These are phyloP conservation scores for Peromyscus aztecus DNA, from an alignment of 2,797 vertebrate genomes.

Conservation along the genomic window DNA sequence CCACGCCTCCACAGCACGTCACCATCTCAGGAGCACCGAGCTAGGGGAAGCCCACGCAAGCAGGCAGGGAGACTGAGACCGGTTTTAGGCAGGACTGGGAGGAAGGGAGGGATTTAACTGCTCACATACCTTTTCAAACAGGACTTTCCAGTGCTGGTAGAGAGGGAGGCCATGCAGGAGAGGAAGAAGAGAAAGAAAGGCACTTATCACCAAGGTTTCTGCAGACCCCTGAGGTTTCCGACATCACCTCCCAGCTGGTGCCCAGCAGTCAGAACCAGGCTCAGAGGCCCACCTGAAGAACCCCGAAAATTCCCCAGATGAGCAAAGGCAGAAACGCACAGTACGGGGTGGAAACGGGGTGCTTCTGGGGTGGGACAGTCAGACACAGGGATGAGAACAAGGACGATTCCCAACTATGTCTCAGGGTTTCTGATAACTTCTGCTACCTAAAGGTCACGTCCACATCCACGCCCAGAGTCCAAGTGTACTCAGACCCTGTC, in stretches of 20 bases:
- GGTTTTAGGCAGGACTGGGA: slow-evolving; percentile 50
- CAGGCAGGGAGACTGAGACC: slow-evolving; percentile 70
- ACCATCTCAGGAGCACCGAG: slow-evolving; percentile 62
- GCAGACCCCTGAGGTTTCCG: slow-evolving; percentile 44
- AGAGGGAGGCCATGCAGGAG: slow-evolving; percentile 85
- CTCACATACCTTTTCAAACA: slow-evolving; percentile 98
- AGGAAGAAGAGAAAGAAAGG: slow-evolving; percentile 83
- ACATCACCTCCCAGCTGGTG: slow-evolving; percentile 60
- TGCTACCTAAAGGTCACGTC: not conserved
- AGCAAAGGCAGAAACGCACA: slow-evolving; percentile 44
- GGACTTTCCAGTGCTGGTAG: slow-evolving; percentile 96
- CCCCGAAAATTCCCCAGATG: not conserved
- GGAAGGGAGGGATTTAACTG: slow-evolving; percentile 75
- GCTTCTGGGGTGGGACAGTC: not conserved
- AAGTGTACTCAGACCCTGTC: not conserved
- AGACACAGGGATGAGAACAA: not conserved
- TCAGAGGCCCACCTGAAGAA: slow-evolving; percentile 12
- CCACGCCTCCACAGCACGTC: slow-evolving; percentile 74
- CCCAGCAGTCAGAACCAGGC: slow-evolving; percentile 7
- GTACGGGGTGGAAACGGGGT: not conserved
- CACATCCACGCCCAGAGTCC: not conserved
- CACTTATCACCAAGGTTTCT: slow-evolving; percentile 73
- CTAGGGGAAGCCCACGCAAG: slow-evolving; percentile 79
- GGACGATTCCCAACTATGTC: not conserved
- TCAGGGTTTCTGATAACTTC: slow-evolving; percentile 36